Conservation (phyloP, 1,140 invertebrate species). For the Pachyrhynchus sulphureomaculatus region DNA sequence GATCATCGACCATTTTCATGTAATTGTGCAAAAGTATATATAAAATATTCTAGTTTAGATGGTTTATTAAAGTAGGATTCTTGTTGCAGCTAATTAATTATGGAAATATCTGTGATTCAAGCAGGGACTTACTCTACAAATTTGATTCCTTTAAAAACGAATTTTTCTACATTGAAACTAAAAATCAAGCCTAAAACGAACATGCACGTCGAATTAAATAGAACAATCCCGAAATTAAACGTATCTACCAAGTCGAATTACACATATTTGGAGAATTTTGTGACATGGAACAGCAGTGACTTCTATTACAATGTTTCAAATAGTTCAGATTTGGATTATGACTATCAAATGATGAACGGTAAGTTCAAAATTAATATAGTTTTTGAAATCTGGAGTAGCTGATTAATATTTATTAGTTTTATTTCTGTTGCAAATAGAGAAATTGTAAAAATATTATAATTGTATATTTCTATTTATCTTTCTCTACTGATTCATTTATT, state of each 20-base stretch:
- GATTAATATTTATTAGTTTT: too few relatives aligned
- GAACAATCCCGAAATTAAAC: conserved; percentile 27
- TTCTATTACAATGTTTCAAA: conserved; percentile 43
- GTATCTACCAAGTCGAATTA: conserved; percentile 28
- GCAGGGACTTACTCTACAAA: conserved; percentile 43
- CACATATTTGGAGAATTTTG: conserved; percentile 27
- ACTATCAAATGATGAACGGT: conserved; percentile 45
- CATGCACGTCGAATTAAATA: conserved; percentile 23
- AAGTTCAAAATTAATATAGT: conserved; percentile 16
- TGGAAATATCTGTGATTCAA: conserved; percentile 51
- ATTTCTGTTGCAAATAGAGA: too few relatives aligned
- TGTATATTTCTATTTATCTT: too few relatives aligned
- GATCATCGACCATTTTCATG: too few relatives aligned
- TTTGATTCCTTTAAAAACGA: conserved; percentile 37
- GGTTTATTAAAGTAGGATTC: too few relatives aligned
- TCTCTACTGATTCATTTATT: too few relatives aligned
- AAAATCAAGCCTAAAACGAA: conserved; percentile 5
- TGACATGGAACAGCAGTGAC: conserved; percentile 43
- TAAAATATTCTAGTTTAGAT: too few relatives aligned
- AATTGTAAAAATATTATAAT: too few relatives aligned
- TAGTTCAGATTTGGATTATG: conserved; percentile 44
- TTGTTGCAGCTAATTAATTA: conserved; percentile 40
- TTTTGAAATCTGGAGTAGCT: too few relatives aligned
- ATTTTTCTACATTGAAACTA: conserved; percentile 34
- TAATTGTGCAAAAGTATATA: too few relatives aligned